Percentiles rank a stretch among this genome's conserved stretches.
These are phyloP conservation scores for Ianthella basta DNA, from an alignment of 37 sponge, comb jelly and placozoan genomes.

Conservation along the genomic window DNA sequence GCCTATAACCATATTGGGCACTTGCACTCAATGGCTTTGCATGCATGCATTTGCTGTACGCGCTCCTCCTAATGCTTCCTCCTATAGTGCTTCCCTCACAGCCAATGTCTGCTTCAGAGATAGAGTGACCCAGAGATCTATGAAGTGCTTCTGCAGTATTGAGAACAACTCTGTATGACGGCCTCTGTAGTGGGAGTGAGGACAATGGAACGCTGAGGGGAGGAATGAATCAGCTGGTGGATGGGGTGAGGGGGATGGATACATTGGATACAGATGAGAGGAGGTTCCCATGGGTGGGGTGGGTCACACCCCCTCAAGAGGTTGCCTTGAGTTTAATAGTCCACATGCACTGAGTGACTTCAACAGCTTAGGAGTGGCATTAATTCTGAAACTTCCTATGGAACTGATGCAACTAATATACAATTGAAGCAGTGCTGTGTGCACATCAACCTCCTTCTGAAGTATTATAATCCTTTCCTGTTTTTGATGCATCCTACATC, in stretches of 20 bases:
- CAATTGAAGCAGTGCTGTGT: too few relatives aligned
- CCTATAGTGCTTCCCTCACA: background rate
- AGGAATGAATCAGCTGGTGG: constrained; percentile 14
- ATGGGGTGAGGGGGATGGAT: background rate
- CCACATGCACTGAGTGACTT: background rate
- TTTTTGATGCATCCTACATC: too few relatives aligned
- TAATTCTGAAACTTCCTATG: too few relatives aligned
- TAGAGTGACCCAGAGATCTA: background rate
- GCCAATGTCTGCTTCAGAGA: background rate
- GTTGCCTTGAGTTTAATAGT: background rate
- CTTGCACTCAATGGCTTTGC: too few relatives aligned
- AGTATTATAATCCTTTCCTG: too few relatives aligned
- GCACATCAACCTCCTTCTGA: too few relatives aligned
- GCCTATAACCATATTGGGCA: too few relatives aligned
- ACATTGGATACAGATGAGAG: background rate
- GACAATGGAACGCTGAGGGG: background rate
- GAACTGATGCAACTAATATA: too few relatives aligned
- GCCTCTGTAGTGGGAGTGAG: background rate
- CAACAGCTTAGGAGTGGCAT: background rate
- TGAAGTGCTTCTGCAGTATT: background rate
- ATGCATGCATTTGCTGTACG: too few relatives aligned
- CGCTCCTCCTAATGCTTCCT: too few relatives aligned
- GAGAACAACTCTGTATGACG: background rate
- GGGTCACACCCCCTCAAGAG: background rate
- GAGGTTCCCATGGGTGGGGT: constrained; percentile 22